Evolutionary conservation across 2,113 vertebrate species (phyloP).

Genomic region (Mesocricetus auratus): DNA sequence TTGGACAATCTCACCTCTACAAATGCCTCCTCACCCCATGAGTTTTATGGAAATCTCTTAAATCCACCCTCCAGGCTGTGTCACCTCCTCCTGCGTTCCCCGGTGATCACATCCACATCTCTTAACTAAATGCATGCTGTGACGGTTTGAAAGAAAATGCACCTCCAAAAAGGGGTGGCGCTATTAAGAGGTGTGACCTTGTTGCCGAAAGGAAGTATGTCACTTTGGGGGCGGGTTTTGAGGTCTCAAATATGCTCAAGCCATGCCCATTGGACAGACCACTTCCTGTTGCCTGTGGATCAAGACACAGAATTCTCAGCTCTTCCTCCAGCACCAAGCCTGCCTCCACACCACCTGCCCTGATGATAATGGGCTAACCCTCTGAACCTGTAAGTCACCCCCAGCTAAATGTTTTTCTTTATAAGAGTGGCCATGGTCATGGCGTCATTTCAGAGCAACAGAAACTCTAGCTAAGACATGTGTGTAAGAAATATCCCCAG

Average conservation of each 20-base stretch:
- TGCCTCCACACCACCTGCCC: neutral
- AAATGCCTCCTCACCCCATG: neutral
- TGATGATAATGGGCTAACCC: neutral
- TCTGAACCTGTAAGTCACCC: neutral
- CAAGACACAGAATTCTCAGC: neutral
- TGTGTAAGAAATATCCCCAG: neutral
- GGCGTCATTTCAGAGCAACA: neutral
- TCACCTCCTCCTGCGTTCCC: neutral
- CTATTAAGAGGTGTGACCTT: too few relatives aligned
- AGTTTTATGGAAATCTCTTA: neutral
- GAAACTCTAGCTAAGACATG: neutral
- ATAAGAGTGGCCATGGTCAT: neutral
- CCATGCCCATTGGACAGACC: neutral
- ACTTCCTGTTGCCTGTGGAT: neutral
- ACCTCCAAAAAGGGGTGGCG: neutral
- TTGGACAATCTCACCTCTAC: neutral
- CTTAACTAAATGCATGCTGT: neutral
- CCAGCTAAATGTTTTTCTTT: neutral
- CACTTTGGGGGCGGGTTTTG: neutral
- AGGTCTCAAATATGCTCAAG: neutral
- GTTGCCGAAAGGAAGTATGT: neutral
- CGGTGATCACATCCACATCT: neutral
- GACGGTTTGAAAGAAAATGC: neutral
- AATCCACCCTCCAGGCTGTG: neutral
- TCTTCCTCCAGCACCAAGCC: neutral